Conservation (phyloP, 2,797 vertebrate genomes). For the Sarcophilus harrisii region DNA sequence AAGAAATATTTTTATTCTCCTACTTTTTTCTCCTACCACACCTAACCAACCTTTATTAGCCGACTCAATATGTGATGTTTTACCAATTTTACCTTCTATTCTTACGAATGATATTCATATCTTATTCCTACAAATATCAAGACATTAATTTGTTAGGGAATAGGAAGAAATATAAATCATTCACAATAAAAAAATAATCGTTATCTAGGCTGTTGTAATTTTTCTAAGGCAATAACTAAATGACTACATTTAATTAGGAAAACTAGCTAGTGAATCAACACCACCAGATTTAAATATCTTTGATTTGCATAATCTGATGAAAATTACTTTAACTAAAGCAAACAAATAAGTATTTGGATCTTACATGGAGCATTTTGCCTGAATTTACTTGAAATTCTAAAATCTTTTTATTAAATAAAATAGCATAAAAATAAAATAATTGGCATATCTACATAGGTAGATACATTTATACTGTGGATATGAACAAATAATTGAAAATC, state of each 20-base stretch:
- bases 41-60: constrained; percentile 43
- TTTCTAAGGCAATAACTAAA: neutral
- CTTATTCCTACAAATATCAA: neutral
- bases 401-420: neutral
- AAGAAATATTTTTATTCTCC: constrained; percentile 46
- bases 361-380: neutral
- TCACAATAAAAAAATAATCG: neutral
- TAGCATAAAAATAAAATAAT: neutral
- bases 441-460: neutral
- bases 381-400: neutral
- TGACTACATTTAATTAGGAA: neutral
- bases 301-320: neutral
- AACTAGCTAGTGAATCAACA: neutral
- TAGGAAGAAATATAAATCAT: neutral
- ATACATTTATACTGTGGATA: neutral
- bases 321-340: neutral
- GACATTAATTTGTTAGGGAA: neutral
- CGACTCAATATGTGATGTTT: constrained; percentile 47
- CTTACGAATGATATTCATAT: constrained; percentile 18
- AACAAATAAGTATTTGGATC: neutral
- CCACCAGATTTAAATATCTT: neutral
- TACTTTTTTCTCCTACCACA: constrained; percentile 53
- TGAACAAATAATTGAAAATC: constrained; percentile 30
- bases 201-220: constrained; percentile 21
- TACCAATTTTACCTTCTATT: constrained; percentile 50